Evolutionary conservation across 2,113 vertebrate genomes (phyloP).

Genomic region (Cairina moschata): DNA sequence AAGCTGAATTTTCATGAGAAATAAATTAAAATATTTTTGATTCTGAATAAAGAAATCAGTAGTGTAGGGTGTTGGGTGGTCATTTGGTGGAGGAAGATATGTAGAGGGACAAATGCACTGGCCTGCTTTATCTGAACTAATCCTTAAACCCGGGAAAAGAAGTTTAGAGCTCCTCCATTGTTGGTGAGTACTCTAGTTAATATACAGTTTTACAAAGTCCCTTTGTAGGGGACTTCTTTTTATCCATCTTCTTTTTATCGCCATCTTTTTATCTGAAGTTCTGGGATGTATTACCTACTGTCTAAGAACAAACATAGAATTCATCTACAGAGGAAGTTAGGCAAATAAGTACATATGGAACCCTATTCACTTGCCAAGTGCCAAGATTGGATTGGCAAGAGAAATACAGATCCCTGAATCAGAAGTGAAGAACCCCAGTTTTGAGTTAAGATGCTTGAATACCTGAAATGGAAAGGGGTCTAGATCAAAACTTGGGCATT

Average conservation of each 20-base stretch:
- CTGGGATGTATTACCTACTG: neutral
- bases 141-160: neutral
- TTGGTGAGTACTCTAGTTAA: neutral
- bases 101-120: neutral
- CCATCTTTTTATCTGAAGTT: neutral
- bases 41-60: neutral
- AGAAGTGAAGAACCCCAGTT: neutral
- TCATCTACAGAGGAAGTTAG: neutral
- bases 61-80: fast-evolving
- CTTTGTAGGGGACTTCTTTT: neutral
- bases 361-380: fast-evolving
- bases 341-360: neutral
- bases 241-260: too few species aligned
- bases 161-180: neutral
- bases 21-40: neutral
- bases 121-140: neutral
- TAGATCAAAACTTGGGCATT: neutral
- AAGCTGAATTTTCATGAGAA: neutral
- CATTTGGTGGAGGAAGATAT: neutral
- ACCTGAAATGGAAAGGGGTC: fast-evolving
- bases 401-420: neutral
- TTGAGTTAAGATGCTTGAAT: neutral
- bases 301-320: neutral
- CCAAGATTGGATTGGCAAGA: neutral
- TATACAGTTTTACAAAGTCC: neutral